Conservation (phyloP, 2,113 vertebrate species). For the Puma concolor region DNA sequence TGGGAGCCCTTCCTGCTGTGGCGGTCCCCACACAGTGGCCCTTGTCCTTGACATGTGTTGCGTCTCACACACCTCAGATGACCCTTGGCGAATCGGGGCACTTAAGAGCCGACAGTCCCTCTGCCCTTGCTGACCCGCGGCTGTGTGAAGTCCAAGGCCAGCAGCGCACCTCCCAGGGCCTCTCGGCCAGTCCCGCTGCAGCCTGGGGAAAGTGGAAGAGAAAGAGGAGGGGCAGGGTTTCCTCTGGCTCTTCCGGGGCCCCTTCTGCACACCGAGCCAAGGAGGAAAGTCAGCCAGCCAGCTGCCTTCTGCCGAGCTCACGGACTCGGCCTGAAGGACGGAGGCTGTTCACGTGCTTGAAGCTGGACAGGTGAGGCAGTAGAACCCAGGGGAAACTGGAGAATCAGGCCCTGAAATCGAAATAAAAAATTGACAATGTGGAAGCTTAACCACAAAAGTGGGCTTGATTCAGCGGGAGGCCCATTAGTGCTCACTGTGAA, state of each 20-base stretch:
- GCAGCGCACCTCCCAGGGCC: not conserved
- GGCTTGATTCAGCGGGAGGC: not conserved
- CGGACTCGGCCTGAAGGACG: not conserved
- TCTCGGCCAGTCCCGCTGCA: not conserved
- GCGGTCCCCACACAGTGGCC: not conserved
- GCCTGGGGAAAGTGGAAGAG: not conserved
- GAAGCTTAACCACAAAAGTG: not conserved
- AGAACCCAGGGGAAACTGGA: not conserved
- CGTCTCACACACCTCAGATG: not conserved
- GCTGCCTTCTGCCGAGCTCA: not conserved
- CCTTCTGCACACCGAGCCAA: fast-evolving
- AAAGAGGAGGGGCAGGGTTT: not conserved
- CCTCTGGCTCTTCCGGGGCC: not conserved
- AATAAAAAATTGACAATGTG: not conserved
- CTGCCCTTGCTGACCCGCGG: not conserved
- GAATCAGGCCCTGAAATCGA: not conserved
- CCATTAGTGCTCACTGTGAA: not conserved
- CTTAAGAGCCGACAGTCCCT: not conserved
- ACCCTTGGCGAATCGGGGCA: not conserved
- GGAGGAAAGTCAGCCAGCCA: not conserved
- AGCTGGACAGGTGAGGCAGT: not conserved
- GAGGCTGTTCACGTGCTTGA: not conserved
- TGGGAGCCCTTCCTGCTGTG: not conserved
- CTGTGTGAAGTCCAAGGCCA: not conserved
- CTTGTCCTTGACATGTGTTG: not conserved